Evolutionary conservation across 2,797 vertebrate genomes (phyloP), one percentile per base, ranked within the genome.

Genomic region (Champsocephalus esox): DNA sequence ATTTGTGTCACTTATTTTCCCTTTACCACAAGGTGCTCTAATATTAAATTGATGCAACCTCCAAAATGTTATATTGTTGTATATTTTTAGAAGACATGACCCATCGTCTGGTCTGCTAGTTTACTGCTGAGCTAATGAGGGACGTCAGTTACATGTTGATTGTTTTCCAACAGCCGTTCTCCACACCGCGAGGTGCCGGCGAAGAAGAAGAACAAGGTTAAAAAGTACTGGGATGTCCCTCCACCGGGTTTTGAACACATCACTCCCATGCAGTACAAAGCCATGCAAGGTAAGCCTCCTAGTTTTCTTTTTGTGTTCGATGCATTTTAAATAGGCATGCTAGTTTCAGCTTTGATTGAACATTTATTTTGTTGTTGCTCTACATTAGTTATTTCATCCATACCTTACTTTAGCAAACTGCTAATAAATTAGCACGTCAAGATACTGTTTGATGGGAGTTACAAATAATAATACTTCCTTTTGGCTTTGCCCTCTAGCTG

Each of bases 181-280:
- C 96, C 97, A 32, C 96, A 96, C 55, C 96, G 96, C 24, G 96
- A 97, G 92, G 28, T 28, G 28, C 28, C 28, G 28, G 34, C 34
- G 1, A 97, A 97, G 94, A 98, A 97, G 94, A 98, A 98, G 95
- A 98, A 68, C 66, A 68, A 98, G 94, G 92, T 97, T 48, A 97
- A 96, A 87, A 98, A 98, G 91, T 96, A 96, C 90, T 96, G 95
- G 95, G 95, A 96, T 82, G 94, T 96, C 14, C 94, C 95, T 19
- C 94, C 94, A 0, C 92, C 93, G 24, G 95, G 95, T 60, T 95
- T 96, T 70, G 95, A 95, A 78, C 94, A 96, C 91, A 95, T 95
- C 80, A 95, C 95, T 65, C 95, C 95, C 63, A 92, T 95, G 93
- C 95, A 96, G 91, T 96, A 95, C 87, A 95, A 95, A 93, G 95